phyloP scores from a whole-genome alignment of 1,140 invertebrate genomes.

The Amphibalanus amphitrite region DNA sequence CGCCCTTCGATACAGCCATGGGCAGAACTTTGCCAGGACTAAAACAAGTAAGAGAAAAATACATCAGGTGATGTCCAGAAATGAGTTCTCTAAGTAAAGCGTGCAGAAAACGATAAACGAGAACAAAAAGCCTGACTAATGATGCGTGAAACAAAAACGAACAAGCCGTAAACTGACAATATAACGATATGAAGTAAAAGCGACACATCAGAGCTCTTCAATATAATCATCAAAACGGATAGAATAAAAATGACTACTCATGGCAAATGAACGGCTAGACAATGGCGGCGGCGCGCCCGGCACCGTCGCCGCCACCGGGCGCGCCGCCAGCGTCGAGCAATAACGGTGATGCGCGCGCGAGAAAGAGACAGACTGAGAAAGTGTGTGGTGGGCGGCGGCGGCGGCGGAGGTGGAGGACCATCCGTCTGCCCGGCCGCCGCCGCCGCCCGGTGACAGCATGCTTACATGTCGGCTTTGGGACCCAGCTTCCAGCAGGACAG shows the following conservation, averaged over 20 bases:
- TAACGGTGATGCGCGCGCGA: too few species aligned
- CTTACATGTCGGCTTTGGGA: constrained; percentile 1
- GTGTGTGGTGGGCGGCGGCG: too few species aligned
- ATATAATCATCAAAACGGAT: not conserved
- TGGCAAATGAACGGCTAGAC: not conserved
- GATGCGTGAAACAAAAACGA: not conserved
- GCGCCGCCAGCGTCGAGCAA: too few species aligned
- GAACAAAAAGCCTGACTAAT: not conserved
- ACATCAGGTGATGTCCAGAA: not conserved
- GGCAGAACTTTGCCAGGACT: constrained; percentile 56
- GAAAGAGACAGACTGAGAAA: too few species aligned
- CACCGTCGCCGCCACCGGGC: too few species aligned
- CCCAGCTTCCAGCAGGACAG: constrained; percentile 1
- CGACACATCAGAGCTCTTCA: not conserved
- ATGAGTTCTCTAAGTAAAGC: not conserved
- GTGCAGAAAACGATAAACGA: not conserved
- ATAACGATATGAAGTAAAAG: not conserved
- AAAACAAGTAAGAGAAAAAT: constrained; percentile 26
- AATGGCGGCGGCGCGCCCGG: not conserved
- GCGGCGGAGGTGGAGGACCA: too few species aligned
- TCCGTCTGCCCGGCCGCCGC: too few species aligned
- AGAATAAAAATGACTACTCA: not conserved
- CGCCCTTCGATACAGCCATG: constrained; percentile 62
- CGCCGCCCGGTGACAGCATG: not conserved
- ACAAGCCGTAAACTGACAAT: not conserved